Conservation (phyloP, 2,797 vertebrate species). For the Eulemur albifrons region DNA sequence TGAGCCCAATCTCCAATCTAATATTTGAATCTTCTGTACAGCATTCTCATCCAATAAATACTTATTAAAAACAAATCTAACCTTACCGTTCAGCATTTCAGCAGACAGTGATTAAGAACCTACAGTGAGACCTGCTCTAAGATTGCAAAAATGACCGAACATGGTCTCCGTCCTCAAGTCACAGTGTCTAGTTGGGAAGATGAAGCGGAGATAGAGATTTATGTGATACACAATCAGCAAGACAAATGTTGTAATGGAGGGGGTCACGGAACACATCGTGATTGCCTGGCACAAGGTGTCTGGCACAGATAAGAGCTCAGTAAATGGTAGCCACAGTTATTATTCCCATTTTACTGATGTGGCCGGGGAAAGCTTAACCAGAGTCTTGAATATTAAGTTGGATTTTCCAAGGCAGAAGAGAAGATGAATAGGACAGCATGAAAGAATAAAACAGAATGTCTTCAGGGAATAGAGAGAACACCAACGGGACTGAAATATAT, state of each 20-base stretch:
- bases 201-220: neutral
- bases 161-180: neutral
- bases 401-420: neutral
- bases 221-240: neutral
- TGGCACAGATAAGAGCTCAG: neutral
- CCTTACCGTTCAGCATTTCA: neutral
- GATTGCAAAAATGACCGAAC: neutral
- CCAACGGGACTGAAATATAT: neutral
- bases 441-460: neutral
- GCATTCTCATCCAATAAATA: constrained; percentile 7
- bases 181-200: neutral
- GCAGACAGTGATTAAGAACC: neutral
- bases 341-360: neutral
- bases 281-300: neutral
- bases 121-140: neutral
- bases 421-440: neutral
- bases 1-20: neutral
- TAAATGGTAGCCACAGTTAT: neutral
- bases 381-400: neutral
- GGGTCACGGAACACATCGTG: neutral
- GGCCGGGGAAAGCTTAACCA: neutral
- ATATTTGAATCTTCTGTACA: neutral
- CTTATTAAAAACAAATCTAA: neutral
- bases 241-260: neutral
- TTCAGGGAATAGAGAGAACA: neutral